Evolutionary conservation across 2,888 invertebrate species (phyloP), one percentile per base, ranked within the genome.

Genomic region (Crematogaster levior): DNA sequence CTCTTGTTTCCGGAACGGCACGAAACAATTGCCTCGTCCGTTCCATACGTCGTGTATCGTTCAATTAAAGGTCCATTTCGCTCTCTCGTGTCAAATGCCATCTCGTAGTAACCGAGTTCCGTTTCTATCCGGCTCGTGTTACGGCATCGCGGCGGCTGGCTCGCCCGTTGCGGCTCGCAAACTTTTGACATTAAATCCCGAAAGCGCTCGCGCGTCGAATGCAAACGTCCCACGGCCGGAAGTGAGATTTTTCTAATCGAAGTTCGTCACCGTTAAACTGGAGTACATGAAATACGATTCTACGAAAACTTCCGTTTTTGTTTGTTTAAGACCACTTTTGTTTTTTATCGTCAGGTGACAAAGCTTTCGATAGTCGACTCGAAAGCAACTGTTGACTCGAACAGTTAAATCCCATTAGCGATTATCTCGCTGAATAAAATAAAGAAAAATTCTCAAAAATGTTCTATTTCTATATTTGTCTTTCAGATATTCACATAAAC

Each of bases 31-130:
- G 61, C 9, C 43, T 68, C 61, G 77, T 82, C 56, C 51, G 43
- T 81, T 82, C 74, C 9, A 27, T n/a, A 40, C 18, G 58, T 43
- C 43, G 56, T 43, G 70, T 51, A 60, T 58, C 79, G 53, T 66
- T 61, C 61, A 66, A 82, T 75, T 48, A 63, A 53, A 75, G 65
- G 48, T 84, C 81, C 70, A 48, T 85, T 84, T 81, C 70, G 51
- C 10, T 43, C 46, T 61, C 27, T 27, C 53, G 48, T 27, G 61
- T 70, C 68, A 66, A 75, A 65, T 63, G 56, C 30, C 51, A 27
- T 60, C 56, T 87, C 61, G 51, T 9, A 48, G 51, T 81, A 56
- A 56, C 27, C 18, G 21, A 72, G 30, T 30, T 65, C 34, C 51
- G 21, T 70, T 72, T n/a, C 56, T 56, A 56, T 77, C 21, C 30